Evolutionary conservation across 1,140 invertebrate species (phyloP).

Genomic region (Macrotrachela quadricornifera): DNA sequence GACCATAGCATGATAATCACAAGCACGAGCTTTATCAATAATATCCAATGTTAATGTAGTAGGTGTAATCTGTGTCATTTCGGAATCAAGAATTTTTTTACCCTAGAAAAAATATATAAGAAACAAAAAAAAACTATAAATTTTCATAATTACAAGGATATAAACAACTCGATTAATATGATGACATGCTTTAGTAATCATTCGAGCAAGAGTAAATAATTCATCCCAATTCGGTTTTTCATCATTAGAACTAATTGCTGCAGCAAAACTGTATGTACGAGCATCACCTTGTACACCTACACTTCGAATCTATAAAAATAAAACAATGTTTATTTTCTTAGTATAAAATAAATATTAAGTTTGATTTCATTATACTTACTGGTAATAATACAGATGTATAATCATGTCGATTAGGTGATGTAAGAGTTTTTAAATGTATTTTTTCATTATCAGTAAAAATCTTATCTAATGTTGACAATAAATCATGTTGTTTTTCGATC

Average conservation of each 20-base stretch:
- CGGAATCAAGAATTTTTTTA: neutral
- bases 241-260: slow-evolving; percentile 73
- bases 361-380: too few species aligned
- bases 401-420: too few species aligned
- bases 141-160: too few species aligned
- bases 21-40: slow-evolving; percentile 62
- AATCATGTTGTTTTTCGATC: too few species aligned
- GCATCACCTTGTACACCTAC: slow-evolving; percentile 91
- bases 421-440: too few species aligned
- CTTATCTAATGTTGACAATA: too few species aligned
- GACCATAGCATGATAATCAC: slow-evolving; percentile 27
- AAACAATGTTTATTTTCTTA: too few species aligned
- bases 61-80: slow-evolving; percentile 68
- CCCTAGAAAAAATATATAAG: neutral
- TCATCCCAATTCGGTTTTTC: slow-evolving; percentile 53
- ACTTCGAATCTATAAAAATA: slow-evolving; percentile 43
- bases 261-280: slow-evolving; percentile 81
- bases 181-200: slow-evolving; percentile 73
- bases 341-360: too few species aligned
- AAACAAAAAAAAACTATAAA: too few species aligned
- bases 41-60: slow-evolving; percentile 71
- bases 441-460: too few species aligned
- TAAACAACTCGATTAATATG: slow-evolving; percentile 50
- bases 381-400: too few species aligned
- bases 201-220: slow-evolving; percentile 58